phyloP scores from a whole-genome alignment of 2,113 vertebrate species.

The Nothobranchius kuhntae region DNA sequence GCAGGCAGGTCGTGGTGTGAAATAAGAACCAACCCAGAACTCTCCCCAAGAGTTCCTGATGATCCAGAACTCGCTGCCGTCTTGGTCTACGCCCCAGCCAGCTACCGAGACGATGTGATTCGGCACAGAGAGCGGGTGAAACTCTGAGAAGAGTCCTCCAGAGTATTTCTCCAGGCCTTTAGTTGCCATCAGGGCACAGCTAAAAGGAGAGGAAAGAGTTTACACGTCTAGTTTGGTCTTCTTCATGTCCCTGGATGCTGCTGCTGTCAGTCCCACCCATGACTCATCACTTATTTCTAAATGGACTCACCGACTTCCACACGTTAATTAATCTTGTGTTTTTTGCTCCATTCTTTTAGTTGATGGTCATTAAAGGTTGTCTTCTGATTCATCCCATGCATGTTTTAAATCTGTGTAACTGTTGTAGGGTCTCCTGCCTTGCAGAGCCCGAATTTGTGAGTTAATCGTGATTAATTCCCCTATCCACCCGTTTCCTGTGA shows the following conservation, averaged over 20 bases:
- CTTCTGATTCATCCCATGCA: neutral
- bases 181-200: conserved; percentile 96
- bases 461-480: neutral
- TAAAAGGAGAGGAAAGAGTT: conserved; percentile 45
- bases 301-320: too few species aligned
- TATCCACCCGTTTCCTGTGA: too few species aligned
- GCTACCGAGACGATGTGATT: conserved; percentile 94
- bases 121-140: conserved; percentile 73
- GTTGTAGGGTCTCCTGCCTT: neutral
- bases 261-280: too few species aligned
- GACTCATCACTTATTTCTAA: too few species aligned
- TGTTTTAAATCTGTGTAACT: neutral
- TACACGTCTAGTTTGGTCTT: too few species aligned
- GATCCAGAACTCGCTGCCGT: conserved; percentile 89
- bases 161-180: conserved; percentile 83
- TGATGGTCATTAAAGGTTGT: neutral
- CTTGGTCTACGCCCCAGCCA: conserved; percentile 85
- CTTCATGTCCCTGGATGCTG: too few species aligned
- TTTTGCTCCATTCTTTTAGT: too few species aligned
- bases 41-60: conserved; percentile 98
- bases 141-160: conserved; percentile 87
- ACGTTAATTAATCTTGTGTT: too few species aligned
- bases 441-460: neutral
- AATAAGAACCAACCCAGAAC: conserved; percentile 87
- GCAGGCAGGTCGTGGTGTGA: too few species aligned